Evolutionary conservation across 2,888 invertebrate species (phyloP).

Genomic region (Lathronympha strigana): DNA sequence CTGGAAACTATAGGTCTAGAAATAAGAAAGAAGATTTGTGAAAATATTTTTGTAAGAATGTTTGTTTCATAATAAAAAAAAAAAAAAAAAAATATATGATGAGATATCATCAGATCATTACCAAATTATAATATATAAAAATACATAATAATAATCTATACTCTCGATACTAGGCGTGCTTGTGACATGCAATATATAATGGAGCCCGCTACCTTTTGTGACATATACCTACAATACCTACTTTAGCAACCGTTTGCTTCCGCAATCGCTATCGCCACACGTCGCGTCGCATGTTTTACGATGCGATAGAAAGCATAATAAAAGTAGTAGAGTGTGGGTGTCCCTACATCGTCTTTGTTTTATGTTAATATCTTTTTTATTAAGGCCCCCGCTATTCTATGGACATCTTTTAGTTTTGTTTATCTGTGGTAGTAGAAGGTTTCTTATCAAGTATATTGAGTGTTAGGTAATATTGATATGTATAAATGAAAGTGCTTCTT

Average conservation of each 20-base stretch:
- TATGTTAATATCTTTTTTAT: slow-evolving; percentile 67
- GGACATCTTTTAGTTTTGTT: slow-evolving; percentile 45
- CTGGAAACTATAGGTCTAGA: too few relatives aligned
- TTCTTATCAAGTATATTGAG: slow-evolving; percentile 22
- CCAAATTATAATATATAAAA: too few relatives aligned
- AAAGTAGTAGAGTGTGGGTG: slow-evolving; percentile 66
- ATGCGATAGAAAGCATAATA: slow-evolving; percentile 55
- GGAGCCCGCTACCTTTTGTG: slow-evolving; percentile 12
- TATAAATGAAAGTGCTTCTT: background rate
- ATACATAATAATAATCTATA: too few relatives aligned
- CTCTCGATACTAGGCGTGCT: too few relatives aligned
- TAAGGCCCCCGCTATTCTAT: slow-evolving; percentile 58
- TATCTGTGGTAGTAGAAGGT: slow-evolving; percentile 40
- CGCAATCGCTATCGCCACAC: slow-evolving; percentile 47
- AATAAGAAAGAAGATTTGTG: too few relatives aligned
- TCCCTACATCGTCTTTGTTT: slow-evolving; percentile 64
- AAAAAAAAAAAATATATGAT: too few relatives aligned
- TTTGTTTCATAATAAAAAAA: too few relatives aligned
- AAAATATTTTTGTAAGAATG: too few relatives aligned
- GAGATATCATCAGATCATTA: too few relatives aligned
- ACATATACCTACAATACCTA: slow-evolving; percentile 16
- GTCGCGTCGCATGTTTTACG: slow-evolving; percentile 46
- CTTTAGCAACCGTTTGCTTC: slow-evolving; percentile 60
- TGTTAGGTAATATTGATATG: slow-evolving; percentile 10
- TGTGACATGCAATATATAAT: too few relatives aligned